Evolutionary conservation across 2,797 vertebrate genomes (phyloP).

Genomic region (Pseudochirops cupreus): DNA sequence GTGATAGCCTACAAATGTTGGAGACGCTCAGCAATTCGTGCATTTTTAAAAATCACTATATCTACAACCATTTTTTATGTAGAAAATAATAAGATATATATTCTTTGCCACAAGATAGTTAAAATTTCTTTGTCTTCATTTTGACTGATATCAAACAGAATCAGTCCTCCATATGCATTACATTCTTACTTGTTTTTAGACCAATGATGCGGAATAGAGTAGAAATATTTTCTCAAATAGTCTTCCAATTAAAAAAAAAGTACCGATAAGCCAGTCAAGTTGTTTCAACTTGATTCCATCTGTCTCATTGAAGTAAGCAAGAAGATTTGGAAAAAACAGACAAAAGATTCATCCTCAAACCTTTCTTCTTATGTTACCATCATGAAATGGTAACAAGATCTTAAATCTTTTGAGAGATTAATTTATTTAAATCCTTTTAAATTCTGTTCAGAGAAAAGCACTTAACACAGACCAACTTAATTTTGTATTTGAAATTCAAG

Average conservation of each 20-base stretch:
- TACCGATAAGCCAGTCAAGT: slow-evolving; percentile 51
- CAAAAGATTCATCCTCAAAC: neutral
- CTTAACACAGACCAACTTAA: neutral
- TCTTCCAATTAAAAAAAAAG: slow-evolving; percentile 39
- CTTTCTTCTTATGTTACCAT: neutral
- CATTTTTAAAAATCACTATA: slow-evolving; percentile 24
- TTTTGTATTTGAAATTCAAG: neutral
- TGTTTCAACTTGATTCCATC: slow-evolving; percentile 4
- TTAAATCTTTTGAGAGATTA: neutral
- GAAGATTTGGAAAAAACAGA: neutral
- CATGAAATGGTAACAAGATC: neutral
- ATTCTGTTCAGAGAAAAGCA: neutral
- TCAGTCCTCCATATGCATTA: slow-evolving; percentile 44
- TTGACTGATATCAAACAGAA: slow-evolving; percentile 37
- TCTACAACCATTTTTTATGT: slow-evolving; percentile 8
- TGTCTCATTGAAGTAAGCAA: neutral
- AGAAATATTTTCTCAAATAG: slow-evolving; percentile 33
- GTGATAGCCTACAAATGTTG: neutral
- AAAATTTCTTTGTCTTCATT: slow-evolving; percentile 34
- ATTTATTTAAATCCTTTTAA: slow-evolving; percentile 5
- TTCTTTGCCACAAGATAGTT: slow-evolving; percentile 40
- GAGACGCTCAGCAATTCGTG: neutral
- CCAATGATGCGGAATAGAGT: neutral
- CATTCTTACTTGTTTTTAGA: neutral
- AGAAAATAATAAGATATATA: slow-evolving; percentile 23